Evolutionary conservation across 2,797 vertebrate genomes (phyloP).

Genomic region (Thamnophis elegans): DNA sequence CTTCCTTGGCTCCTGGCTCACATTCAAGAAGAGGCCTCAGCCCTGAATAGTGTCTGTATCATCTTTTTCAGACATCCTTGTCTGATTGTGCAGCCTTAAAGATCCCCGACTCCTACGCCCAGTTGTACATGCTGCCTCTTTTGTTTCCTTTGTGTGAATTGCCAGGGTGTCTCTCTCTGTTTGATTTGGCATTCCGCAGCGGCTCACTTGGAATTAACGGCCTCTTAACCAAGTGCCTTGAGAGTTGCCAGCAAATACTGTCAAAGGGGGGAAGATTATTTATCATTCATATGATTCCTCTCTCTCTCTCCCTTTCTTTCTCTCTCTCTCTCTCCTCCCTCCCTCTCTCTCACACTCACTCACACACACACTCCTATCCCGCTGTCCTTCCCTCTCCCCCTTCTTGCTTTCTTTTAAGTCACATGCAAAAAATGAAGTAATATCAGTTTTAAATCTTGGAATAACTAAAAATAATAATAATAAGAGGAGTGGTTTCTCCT

Average conservation of each 20-base stretch:
- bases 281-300: slow-evolving; percentile 21
- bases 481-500: neutral
- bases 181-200: slow-evolving; percentile 40
- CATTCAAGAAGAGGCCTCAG: neutral
- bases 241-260: slow-evolving; percentile 1
- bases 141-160: neutral
- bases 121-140: neutral
- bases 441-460: neutral
- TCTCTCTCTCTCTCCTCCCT: too few species aligned
- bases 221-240: neutral
- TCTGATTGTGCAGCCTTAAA: neutral
- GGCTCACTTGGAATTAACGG: slow-evolving; percentile 24
- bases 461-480: neutral
- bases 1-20: neutral
- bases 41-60: neutral
- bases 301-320: neutral
- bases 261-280: slow-evolving; percentile 46
- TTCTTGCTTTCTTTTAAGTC: neutral
- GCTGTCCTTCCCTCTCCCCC: slow-evolving; percentile 28
- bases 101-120: fast-evolving
- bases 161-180: neutral
- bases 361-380: neutral
- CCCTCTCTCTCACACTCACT: neutral
- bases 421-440: neutral
- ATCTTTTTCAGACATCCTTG: neutral